phyloP scores from a whole-genome alignment of 53 echinoderm and acorn worm species.

The Antedon mediterranea region DNA sequence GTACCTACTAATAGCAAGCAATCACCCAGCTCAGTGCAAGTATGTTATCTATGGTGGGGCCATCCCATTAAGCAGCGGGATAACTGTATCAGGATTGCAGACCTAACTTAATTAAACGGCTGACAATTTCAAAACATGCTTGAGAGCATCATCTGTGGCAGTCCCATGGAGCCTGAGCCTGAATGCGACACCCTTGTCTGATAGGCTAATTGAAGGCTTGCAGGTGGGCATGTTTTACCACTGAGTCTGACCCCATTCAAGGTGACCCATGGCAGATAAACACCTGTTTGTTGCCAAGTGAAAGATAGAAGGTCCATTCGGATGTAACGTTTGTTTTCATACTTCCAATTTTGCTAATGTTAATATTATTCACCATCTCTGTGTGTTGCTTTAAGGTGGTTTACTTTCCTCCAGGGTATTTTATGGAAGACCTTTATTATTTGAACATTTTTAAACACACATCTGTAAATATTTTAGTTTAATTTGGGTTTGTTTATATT shows the following conservation, averaged over 20 bases:
- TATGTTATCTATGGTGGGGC: neutral
- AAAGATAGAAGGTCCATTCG: neutral
- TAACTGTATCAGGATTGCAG: neutral
- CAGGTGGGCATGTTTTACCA: neutral
- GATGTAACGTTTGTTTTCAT: neutral
- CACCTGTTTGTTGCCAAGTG: neutral
- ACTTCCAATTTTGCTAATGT: no score
- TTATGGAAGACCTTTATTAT: no score
- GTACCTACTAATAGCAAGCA: neutral
- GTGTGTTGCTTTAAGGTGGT: no score
- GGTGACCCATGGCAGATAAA: neutral
- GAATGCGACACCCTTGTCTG: neutral
- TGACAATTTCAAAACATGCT: neutral
- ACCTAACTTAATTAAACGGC: neutral
- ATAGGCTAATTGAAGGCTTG: neutral
- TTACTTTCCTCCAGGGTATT: no score
- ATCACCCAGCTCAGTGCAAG: neutral
- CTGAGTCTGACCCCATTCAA: neutral
- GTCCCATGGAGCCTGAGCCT: neutral
- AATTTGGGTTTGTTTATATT: no score
- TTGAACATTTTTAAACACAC: no score
- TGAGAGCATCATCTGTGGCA: neutral
- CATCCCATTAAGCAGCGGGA: neutral
- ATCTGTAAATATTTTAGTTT: no score
- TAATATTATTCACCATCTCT: no score